phyloP scores from a whole-genome alignment of 1,140 invertebrate species.

The Araneus ventricosus region DNA sequence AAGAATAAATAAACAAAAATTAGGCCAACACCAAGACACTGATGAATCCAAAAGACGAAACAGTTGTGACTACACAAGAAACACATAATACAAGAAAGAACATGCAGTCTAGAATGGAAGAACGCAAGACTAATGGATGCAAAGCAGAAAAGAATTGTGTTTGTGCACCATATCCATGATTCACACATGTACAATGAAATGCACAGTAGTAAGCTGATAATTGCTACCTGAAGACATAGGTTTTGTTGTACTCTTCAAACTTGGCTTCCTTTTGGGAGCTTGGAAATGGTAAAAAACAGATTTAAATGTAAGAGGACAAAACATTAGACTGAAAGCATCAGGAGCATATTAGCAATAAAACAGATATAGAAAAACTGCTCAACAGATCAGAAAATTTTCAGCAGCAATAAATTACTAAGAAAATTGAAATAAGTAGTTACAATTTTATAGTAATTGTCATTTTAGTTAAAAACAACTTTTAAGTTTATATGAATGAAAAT shows the following conservation, averaged over 20 bases:
- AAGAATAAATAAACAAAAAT: too few species aligned
- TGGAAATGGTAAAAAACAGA: constrained; percentile 55
- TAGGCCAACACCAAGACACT: too few species aligned
- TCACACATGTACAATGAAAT: neutral
- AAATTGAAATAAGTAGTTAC: too few species aligned
- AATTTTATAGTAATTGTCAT: too few species aligned
- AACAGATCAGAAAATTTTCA: neutral
- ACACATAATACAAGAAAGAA: neutral
- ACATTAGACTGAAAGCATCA: neutral
- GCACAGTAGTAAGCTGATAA: neutral
- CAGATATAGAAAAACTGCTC: neutral
- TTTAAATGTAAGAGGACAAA: constrained; percentile 28
- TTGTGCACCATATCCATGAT: neutral
- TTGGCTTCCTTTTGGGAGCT: constrained; percentile 75
- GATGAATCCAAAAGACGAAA: neutral
- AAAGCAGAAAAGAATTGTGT: neutral
- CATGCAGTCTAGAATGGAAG: neutral
- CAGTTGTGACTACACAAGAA: neutral
- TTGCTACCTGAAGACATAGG: constrained; percentile 69
- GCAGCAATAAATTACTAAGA: too few species aligned
- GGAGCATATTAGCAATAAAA: neutral
- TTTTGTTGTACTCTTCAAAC: constrained; percentile 74
- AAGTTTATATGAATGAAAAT: too few species aligned
- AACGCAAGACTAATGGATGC: neutral
- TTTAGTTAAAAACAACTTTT: too few species aligned